Evolutionary conservation across 2,888 invertebrate genomes (phyloP), one percentile per base, ranked within the genome.

Genomic region (Orchesella flavescens): DNA sequence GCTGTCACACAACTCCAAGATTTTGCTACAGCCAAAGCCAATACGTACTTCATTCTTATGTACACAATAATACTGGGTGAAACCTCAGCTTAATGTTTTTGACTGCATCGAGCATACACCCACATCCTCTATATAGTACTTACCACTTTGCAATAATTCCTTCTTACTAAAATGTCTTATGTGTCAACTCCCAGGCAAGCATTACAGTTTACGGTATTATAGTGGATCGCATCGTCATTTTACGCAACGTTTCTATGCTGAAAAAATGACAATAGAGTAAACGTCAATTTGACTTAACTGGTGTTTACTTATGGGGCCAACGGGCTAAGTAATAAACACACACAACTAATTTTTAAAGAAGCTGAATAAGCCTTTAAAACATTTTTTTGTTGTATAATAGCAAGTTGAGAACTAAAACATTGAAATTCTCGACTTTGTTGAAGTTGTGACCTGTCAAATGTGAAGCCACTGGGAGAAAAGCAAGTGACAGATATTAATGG

Each of bases 401-500:
- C 19, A 53, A 49, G 21, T 5, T 49, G 13, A 46, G n/a, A n/a
- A 49, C 2, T 49, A 68, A 46, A 5, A 68, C 46, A 74, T 43
- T 74, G 61, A 44, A 4, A 34, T 15, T 74, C 44, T 65, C 57
- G 46, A 23, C 68, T 21, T 2, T 34, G 53, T 1, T 19, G 23
- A 66, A 69, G 46, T 69, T 15, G 65, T 43, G 63, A 78, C 61
- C 72, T 78, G 71, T 78, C 78, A 78, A 24, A 34, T 34, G 17
- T 24, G 55, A 63, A 24, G 34, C 43, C 23, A 21, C 13, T 21
- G 19, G 21, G 53, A 53, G 59, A 63, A 17, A 53, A 53, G 24
- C 21, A 63, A 53, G 71, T 63, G 78, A 78, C 78, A 71, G 63
- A 49, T 78, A 72, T 71, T 78, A 78, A 78, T 78, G 78, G 78